Evolutionary conservation across 2,797 vertebrate species (phyloP), one percentile per base, ranked within the genome.

Genomic region (Heteromormyrus szaboi): DNA sequence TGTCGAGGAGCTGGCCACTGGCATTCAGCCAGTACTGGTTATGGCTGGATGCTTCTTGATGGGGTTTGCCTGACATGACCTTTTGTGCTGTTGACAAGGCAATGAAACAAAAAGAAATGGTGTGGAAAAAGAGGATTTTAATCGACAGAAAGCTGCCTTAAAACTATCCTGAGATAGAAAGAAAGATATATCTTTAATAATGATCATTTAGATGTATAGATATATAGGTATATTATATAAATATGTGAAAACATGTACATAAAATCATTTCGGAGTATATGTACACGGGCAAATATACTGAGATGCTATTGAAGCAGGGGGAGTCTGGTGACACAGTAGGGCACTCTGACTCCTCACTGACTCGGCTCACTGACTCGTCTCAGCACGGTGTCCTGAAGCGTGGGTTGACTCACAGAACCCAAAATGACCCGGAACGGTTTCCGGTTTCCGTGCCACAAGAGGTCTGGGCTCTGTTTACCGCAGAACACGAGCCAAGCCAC

Each of bases 71-170:
- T 96, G 95, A 92, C 92, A 94, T 95, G 94, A 96, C 93, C 95
- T 96, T 97, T 96, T 96, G 50, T 96, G 90, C 89, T 88, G 83
- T 89, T 89, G 92, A 90, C 87, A 48, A 88, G 89, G 94, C 95
- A 97, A 92, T 91, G 92, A 95, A 96, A 22, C 95, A 93, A 93
- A 92, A 95, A 95, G 94, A 94, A 95, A 92, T 94, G 91, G 95
- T 94, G 94, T 94, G 89, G 41, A 91, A 92, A 94, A 93, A 94
- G 93, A 94, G 93, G 95, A 96, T 96, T 96, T 95, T 96, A 95
- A 95, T 96, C 95, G 94, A 95, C 95, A 95, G 97, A 98, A 98
- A 97, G 97, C 97, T 97, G 98, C 98, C 98, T 99, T 99, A 99
- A 97, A 97, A 97, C 97, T 96, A 96, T 95, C 95, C 95, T 95